Conservation (phyloP, 2,888 invertebrate genomes). For the Sinelater perroti region DNA sequence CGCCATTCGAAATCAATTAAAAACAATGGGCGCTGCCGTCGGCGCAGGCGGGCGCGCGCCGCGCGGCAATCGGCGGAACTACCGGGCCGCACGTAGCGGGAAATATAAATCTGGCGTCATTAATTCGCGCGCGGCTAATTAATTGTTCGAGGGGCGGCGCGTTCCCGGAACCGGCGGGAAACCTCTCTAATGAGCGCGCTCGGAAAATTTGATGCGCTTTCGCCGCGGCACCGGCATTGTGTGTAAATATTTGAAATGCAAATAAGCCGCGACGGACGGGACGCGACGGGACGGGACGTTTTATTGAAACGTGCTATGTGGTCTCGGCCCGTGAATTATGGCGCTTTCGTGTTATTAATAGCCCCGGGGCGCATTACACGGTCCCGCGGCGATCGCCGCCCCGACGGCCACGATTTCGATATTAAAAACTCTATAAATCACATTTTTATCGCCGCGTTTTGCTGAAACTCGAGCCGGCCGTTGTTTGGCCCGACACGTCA, state of each 20-base stretch:
- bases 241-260: slow-evolving; percentile 37
- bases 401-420: too few species aligned
- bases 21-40: slow-evolving; percentile 35
- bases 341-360: slow-evolving; percentile 12
- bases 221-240: slow-evolving; percentile 22
- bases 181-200: slow-evolving; percentile 40
- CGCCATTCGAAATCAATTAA: slow-evolving; percentile 42
- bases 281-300: too few species aligned
- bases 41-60: too few species aligned
- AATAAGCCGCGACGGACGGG: slow-evolving; percentile 28
- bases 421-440: too few species aligned
- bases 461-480: too few species aligned
- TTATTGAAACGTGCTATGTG: slow-evolving; percentile 28
- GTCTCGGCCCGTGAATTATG: slow-evolving; percentile 20
- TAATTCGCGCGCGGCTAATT: slow-evolving; percentile 44
- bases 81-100: slow-evolving; percentile 47
- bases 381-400: slow-evolving; percentile 28
- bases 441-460: too few species aligned
- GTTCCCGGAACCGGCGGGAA: slow-evolving; percentile 40
- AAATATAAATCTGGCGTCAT: slow-evolving; percentile 50
- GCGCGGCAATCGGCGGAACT: slow-evolving; percentile 44
- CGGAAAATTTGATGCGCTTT: slow-evolving; percentile 25
- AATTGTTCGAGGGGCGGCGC: slow-evolving; percentile 33
- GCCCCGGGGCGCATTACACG: slow-evolving; percentile 7
- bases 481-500: too few species aligned